A percentile compares a stretch with the other conserved stretches of the same genome.
These are phyloP conservation scores for Ptychodera flava DNA, from an alignment of 35 echinoderm and acorn worm species.

Conservation along the genomic window DNA sequence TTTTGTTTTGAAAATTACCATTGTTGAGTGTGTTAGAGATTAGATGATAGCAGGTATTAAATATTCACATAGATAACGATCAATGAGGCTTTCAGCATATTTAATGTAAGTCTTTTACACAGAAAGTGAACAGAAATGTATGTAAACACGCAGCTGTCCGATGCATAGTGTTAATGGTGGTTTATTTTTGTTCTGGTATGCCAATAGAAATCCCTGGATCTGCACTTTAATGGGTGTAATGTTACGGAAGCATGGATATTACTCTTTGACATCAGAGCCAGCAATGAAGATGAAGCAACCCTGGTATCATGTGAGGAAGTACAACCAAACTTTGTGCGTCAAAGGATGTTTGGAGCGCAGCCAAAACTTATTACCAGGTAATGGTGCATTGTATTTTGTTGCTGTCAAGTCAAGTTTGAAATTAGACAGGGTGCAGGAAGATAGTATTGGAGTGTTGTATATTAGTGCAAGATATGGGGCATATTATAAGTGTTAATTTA, in stretches of 20 bases:
- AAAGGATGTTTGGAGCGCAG: constrained; percentile 66
- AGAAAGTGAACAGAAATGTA: neutral
- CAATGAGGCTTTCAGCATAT: neutral
- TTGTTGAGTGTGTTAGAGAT: too few relatives aligned
- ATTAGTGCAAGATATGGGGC: neutral
- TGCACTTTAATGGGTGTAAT: constrained; percentile 22
- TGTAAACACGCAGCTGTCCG: too few relatives aligned
- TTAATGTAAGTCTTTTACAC: neutral
- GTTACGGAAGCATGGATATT: constrained; percentile 72
- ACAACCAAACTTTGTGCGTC: constrained; percentile 22
- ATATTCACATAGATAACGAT: too few relatives aligned
- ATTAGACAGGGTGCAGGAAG: neutral
- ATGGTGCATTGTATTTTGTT: neutral
- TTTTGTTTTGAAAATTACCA: too few relatives aligned
- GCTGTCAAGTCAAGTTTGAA: neutral
- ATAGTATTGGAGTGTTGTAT: neutral
- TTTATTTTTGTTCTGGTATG: neutral
- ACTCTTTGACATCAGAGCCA: constrained; percentile 74
- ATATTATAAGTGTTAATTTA: too few relatives aligned
- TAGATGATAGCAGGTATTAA: too few relatives aligned
- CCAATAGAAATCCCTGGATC: constrained; percentile 13
- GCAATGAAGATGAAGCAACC: constrained; percentile 54
- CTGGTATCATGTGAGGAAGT: constrained; percentile 52
- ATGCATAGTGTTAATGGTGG: too few relatives aligned
- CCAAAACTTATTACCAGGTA: constrained; percentile 56